Base-by-base conservation (phyloP, 2,888 invertebrate species). In the Kuschelorhynchus macadamiae region DNA sequence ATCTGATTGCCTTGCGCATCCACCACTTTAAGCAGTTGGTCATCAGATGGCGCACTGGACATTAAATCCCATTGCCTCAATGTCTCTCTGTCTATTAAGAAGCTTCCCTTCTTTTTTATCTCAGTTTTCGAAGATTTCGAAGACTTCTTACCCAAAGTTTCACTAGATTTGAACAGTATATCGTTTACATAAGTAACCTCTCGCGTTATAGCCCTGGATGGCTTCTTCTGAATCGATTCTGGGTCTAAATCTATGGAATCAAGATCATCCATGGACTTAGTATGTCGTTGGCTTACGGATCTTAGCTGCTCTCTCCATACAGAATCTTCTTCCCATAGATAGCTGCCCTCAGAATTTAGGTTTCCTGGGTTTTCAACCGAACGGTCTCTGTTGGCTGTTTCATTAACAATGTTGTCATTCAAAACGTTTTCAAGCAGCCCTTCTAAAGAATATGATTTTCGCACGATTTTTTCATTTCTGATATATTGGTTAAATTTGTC, bases 1-100 rank as follows among this genome's bases (percentile, higher is more conserved):
- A 75, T 76, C 72, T 77, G 77, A 71, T 75, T 75, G 64, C 71
- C 78, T 74, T 79, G 79, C 66, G 74, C 72, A 74, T 75, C 75
- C 71, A 68, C 59, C 25, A 74, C 72, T 56, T 71, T 68, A 59
- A 74, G 70, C 52, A 77, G 68, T 70, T 81, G 82, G 73, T 80
- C 78, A 73, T 82, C 82, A 41, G 81, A 80, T 50, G 84, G 83
- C 50, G 84, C 94, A 86, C 94, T 94, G 67, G 94, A 94, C 90
- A 94, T 89, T 77, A 94, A 88, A 85, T 94, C 94, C 94, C 94
- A 94, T 80, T 94, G 94, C 56, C 94, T 88, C 76, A 94, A 87
- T 75, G 92, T 94, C 85, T 94, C 94, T 77, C 94, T 89, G 85
- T 94, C 94, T 77, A 94, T 89, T 82, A 80, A 79, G 75, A 83